Evolutionary conservation across 1,140 invertebrate species (phyloP), one percentile per base, ranked within the genome.

Genomic region (Macrobrachium rosenbergii): DNA sequence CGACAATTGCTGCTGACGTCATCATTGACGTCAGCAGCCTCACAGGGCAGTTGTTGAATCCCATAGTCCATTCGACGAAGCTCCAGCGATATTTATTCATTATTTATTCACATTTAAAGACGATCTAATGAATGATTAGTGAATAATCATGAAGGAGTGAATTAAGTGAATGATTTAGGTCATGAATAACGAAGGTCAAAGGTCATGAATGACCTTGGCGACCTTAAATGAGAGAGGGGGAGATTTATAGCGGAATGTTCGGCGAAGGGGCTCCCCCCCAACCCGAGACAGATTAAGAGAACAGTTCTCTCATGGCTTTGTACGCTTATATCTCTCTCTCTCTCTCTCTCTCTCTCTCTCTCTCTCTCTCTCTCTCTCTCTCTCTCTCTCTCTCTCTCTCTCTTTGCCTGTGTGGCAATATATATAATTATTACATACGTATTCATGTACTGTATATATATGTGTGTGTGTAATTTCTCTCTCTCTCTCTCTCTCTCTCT

Each of bases 381-480:
- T 73, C 69, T 73, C 69, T 73, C 69, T 73, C 69, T 73, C 69
- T 73, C 69, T 75, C 73, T 75, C 73, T 75, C 73, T 75, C 73
- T 75, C 72, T 75, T 45, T 75, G 37, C 52, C 72, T 75, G 37
- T 75, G 37, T 75, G 37, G 43, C 72, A 10, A 37, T 37, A 37
- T 37, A 37, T 37, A 37, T 37, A 37, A 2, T 2, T 37, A 37
- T 37, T 37, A 12, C n/a, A 19, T 37, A 43, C 12, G 12, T 73
- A 73, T 37, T 21, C 14, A 14, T 43, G 21, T 73, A n/a, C 2
- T 73, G 8, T 73, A 73, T 37, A 73, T 43, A 73, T 37, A 73
- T 37, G 5, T 14, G 21, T 6, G 37, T 6, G 67, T 69, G n/a
- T 28, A 21, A n/a, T 69, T 28, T 69, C 67, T 69, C 67, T 69